Evolutionary conservation across 2,888 invertebrate genomes (phyloP), one percentile per base, ranked within the genome.

Genomic region (Luffia ferchaultella): DNA sequence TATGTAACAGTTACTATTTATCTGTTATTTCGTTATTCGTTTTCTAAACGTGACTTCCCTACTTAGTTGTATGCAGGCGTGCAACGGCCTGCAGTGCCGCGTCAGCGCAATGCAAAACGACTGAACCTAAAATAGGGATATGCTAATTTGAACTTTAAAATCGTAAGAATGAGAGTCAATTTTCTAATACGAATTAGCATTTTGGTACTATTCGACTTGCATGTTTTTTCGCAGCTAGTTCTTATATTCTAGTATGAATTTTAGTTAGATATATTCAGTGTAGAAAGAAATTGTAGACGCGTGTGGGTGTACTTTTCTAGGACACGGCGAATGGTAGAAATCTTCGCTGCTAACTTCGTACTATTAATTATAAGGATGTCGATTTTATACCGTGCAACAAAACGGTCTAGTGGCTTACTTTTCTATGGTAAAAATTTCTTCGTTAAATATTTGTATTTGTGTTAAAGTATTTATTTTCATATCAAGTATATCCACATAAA

Each of bases 201-300:
- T 19, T 30, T 42, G 46, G 45, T 16, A 40, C 12, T 18, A 42
- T 53, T 19, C 18, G 47, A 48, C 18, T 53, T 49, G 52, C 46
- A 44, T 59, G 64, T 72, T 76, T 79, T 79, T 82, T 77, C 70
- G 76, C 77, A 74, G 75, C 75, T 70, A 76, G 73, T 70, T 79
- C 79, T 75, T 78, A 77, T 78, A 79, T 82, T 83, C 76, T 65
- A 68, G 76, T 82, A 82, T 82, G 83, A 82, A 83, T 77, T 80
- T 82, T 78, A 82, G 83, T 42, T 82, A 80, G 75, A 64, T 76
- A 74, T 76, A 65, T 71, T 72, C 70, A 71, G 69, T 79, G 75
- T 77, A 73, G 80, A 82, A 83, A 83, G 83, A 83, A 83, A 80
- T 79, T 74, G 63, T 65, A 56, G 57, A 60, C 63, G 63, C 67